These are phyloP conservation scores for Cyphomyrus discorhynchus DNA, from an alignment of 2,113 vertebrate species.

Conservation along the genomic window DNA sequence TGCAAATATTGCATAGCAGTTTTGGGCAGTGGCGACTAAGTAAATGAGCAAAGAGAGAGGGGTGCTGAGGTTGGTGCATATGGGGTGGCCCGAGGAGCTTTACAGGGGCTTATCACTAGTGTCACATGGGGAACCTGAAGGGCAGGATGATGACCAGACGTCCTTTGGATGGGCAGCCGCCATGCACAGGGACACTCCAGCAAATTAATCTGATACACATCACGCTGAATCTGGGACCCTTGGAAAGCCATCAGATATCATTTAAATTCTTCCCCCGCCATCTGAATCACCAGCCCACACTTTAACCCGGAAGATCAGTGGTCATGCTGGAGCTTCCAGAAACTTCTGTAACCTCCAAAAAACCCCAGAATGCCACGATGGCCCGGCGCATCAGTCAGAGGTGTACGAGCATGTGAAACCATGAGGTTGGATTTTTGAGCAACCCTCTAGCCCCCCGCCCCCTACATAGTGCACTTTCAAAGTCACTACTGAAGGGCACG, in stretches of 20 bases:
- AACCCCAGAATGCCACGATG: background rate
- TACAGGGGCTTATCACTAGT: background rate
- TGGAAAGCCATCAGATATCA: background rate
- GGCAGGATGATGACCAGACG: background rate
- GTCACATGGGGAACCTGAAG: background rate
- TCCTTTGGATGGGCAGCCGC: background rate
- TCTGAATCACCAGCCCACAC: background rate
- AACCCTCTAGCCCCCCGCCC: background rate
- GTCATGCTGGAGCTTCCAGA: background rate
- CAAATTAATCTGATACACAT: background rate
- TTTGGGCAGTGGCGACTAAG: background rate
- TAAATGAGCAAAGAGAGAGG: background rate
- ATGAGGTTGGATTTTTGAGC: background rate
- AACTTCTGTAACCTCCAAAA: background rate
- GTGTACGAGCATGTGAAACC: background rate
- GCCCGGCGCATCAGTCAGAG: background rate
- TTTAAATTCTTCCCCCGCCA: background rate
- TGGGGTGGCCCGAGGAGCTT: background rate
- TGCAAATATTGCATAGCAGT: background rate
- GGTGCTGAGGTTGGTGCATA: background rate
- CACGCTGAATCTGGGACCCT: background rate
- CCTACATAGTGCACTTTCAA: slow-evolving; percentile 54
- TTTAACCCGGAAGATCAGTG: background rate
- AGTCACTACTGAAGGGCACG: slow-evolving; percentile 84
- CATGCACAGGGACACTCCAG: background rate